Percentiles rank a stretch among this genome's conserved stretches.
phyloP scores from a whole-genome alignment of 2,113 vertebrate genomes.

The Candoia aspera region DNA sequence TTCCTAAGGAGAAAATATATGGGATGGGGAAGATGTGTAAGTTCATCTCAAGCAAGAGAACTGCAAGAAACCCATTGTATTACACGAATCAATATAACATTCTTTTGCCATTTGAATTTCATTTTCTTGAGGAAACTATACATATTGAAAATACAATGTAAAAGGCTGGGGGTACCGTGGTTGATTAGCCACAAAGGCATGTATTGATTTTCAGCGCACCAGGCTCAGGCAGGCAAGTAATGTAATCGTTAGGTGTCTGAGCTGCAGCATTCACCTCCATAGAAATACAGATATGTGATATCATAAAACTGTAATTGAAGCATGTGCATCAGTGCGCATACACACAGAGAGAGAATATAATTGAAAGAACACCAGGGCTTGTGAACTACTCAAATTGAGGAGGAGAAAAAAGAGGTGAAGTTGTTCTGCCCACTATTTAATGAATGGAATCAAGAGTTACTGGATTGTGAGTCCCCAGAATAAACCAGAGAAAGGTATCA shows the following conservation, averaged over 20 bases:
- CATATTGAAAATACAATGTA: background rate
- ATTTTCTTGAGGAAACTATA: background rate
- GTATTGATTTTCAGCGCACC: conserved; percentile 12
- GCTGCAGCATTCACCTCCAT: background rate
- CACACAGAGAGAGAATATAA: background rate
- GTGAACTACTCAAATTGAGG: background rate
- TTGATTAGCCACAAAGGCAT: background rate
- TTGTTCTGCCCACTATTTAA: no score
- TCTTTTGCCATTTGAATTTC: conserved; percentile 15
- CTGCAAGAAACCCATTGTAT: background rate
- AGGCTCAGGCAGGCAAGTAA: conserved; percentile 7
- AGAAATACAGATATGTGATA: background rate
- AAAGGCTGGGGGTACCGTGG: background rate
- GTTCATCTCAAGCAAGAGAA: background rate
- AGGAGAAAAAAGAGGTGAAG: background rate
- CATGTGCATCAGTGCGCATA: background rate
- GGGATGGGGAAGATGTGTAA: background rate
- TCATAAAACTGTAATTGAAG: background rate
- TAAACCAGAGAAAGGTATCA: no score
- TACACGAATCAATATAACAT: background rate
- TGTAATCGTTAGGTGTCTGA: background rate
- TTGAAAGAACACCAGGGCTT: background rate
- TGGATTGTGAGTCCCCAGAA: no score
- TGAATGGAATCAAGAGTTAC: background rate
- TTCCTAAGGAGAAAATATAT: background rate